These are phyloP conservation scores for Lasiommata megera DNA, from an alignment of 2,888 invertebrate genomes.

Conservation along the genomic window DNA sequence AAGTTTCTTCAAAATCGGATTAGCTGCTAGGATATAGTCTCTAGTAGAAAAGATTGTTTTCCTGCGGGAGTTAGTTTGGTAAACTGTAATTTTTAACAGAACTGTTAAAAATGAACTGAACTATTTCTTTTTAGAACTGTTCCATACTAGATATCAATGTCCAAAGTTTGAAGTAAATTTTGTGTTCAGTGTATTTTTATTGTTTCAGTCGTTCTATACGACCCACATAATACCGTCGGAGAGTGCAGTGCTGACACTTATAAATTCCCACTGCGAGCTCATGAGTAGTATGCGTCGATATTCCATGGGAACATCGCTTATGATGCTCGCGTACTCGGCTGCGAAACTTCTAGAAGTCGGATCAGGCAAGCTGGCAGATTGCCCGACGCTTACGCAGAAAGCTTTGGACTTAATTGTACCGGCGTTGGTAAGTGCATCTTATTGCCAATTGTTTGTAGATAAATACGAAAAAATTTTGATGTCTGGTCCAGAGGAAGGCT, in stretches of 20 bases:
- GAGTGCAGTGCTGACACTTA: slow-evolving; percentile 89
- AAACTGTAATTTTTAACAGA: too few relatives aligned
- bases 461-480: too few relatives aligned
- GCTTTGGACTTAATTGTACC: slow-evolving; percentile 87
- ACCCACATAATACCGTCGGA: slow-evolving; percentile 92
- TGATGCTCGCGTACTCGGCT: slow-evolving; percentile 71
- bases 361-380: slow-evolving; percentile 74
- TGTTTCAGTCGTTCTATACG: slow-evolving; percentile 84
- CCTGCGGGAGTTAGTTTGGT: too few relatives aligned
- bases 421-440: slow-evolving; percentile 77
- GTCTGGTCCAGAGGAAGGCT: too few relatives aligned
- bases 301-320: slow-evolving; percentile 64
- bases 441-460: neutral
- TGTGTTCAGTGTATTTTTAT: neutral
- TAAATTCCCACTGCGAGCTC: slow-evolving; percentile 74
- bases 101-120: too few relatives aligned
- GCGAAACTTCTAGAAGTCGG: slow-evolving; percentile 68
- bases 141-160: too few relatives aligned
- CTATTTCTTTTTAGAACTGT: too few relatives aligned
- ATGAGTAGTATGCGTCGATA: slow-evolving; percentile 66
- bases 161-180: too few relatives aligned
- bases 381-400: slow-evolving; percentile 82
- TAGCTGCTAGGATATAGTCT: too few relatives aligned
- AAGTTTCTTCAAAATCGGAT: too few relatives aligned
- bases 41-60: too few relatives aligned